phyloP scores from a whole-genome alignment of 2,113 vertebrate genomes.

The Puffinus mauretanicus region DNA sequence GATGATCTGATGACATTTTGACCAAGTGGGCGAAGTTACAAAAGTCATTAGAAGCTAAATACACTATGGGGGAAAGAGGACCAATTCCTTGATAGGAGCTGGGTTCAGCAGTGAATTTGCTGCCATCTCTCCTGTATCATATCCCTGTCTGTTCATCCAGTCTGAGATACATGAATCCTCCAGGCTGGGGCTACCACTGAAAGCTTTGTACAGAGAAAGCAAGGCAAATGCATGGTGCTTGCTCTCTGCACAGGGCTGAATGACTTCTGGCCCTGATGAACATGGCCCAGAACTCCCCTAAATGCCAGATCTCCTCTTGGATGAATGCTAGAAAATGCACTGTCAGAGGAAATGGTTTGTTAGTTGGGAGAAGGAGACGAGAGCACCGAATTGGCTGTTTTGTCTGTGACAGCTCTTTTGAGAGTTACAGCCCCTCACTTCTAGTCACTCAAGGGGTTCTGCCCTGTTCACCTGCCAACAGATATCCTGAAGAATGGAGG shows the following conservation, averaged over 20 bases:
- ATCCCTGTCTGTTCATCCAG: background rate
- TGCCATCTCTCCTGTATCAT: background rate
- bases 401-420: background rate
- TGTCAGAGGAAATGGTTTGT: background rate
- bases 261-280: background rate
- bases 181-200: background rate
- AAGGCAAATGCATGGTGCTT: background rate
- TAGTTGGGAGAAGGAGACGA: background rate
- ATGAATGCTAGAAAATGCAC: background rate
- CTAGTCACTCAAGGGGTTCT: background rate
- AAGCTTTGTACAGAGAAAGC: background rate
- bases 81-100: background rate
- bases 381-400: background rate
- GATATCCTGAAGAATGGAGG: constrained; percentile 89
- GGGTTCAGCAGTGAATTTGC: background rate
- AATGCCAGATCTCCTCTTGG: background rate
- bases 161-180: background rate
- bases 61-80: background rate
- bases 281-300: background rate
- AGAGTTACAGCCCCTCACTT: background rate
- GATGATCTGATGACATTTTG: background rate
- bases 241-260: background rate
- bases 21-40: background rate
- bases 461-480: constrained; percentile 36
- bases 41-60: background rate